A percentile compares a stretch with the other conserved stretches of the same genome.
These are phyloP conservation scores for Chromoteleia sp. DNA, from an alignment of 2,888 invertebrate species.

Conservation along the genomic window DNA sequence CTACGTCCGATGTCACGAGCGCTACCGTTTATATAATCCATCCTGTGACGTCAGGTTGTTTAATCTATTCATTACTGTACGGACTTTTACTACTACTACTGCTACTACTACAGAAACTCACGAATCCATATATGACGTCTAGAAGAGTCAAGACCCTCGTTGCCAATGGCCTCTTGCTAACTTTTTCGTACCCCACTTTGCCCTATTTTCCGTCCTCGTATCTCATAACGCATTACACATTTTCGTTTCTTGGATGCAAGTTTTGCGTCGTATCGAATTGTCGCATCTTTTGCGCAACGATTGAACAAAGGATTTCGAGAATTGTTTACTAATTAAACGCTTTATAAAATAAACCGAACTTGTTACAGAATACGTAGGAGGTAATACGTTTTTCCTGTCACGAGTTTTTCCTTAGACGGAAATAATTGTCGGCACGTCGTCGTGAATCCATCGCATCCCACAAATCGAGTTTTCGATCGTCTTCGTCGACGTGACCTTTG, in stretches of 20 bases:
- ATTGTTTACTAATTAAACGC: no score
- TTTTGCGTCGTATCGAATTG: background rate
- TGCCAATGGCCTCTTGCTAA: slow-evolving; percentile 44
- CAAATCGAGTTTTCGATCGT: slow-evolving; percentile 44
- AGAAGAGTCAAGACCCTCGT: slow-evolving; percentile 59
- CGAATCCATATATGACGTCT: slow-evolving; percentile 22
- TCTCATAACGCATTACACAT: slow-evolving; percentile 3
- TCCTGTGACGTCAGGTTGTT: slow-evolving; percentile 83
- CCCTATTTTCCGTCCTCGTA: slow-evolving; percentile 26
- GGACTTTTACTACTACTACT: slow-evolving; percentile 45
- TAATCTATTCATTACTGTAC: slow-evolving; percentile 82
- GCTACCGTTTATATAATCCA: slow-evolving; percentile 83
- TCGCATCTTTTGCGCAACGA: no score
- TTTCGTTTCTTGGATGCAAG: background rate
- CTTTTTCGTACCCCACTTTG: slow-evolving; percentile 34
- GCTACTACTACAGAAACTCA: background rate
- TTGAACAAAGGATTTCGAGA: no score
- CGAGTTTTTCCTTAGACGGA: background rate
- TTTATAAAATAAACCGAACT: no score
- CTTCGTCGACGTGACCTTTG: slow-evolving; percentile 40
- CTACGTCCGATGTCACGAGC: slow-evolving; percentile 82
- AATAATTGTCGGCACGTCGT: slow-evolving; percentile 16
- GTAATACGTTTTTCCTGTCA: no score
- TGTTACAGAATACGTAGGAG: no score
- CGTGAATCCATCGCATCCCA: slow-evolving; percentile 32